Conservation (phyloP, 1,140 invertebrate genomes). For the Drosophila kanapiae region DNA sequence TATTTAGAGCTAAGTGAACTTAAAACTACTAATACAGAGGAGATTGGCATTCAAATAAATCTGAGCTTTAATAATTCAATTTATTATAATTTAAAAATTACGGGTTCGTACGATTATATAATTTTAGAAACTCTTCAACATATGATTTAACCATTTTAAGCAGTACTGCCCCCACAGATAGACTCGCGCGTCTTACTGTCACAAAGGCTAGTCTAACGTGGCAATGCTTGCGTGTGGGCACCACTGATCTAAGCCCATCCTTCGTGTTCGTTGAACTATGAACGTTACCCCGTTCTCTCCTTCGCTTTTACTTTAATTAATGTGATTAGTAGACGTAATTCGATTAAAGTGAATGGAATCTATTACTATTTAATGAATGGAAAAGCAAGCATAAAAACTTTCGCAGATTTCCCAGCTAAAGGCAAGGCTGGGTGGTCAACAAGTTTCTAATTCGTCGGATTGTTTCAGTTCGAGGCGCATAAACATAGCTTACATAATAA, state of each 20-base stretch:
- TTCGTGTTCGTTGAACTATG: too few relatives aligned
- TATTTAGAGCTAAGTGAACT: background rate
- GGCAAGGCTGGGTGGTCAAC: conserved; percentile 1
- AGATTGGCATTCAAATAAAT: background rate
- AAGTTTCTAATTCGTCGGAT: conserved; percentile 51
- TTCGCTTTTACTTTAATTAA: background rate
- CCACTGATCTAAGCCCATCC: too few relatives aligned
- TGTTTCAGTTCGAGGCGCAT: conserved; percentile 40
- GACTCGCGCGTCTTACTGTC: too few relatives aligned
- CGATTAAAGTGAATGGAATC: background rate
- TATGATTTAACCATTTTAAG: too few relatives aligned
- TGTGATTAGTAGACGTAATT: background rate
- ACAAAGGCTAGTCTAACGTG: too few relatives aligned
- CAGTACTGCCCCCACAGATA: too few relatives aligned
- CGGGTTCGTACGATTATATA: too few relatives aligned
- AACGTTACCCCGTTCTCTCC: background rate
- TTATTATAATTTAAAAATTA: too few relatives aligned
- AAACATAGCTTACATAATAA: conserved; percentile 73
- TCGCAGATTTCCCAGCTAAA: background rate
- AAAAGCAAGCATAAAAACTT: conserved; percentile 1
- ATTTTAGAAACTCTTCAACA: too few relatives aligned
- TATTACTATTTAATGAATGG: conserved; percentile 12
- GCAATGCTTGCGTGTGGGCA: too few relatives aligned
- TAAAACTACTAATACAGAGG: background rate
- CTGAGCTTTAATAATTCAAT: background rate